Evolutionary conservation across 2,888 invertebrate genomes (phyloP), one percentile per base, ranked within the genome.

Genomic region (Encarsia formosa): DNA sequence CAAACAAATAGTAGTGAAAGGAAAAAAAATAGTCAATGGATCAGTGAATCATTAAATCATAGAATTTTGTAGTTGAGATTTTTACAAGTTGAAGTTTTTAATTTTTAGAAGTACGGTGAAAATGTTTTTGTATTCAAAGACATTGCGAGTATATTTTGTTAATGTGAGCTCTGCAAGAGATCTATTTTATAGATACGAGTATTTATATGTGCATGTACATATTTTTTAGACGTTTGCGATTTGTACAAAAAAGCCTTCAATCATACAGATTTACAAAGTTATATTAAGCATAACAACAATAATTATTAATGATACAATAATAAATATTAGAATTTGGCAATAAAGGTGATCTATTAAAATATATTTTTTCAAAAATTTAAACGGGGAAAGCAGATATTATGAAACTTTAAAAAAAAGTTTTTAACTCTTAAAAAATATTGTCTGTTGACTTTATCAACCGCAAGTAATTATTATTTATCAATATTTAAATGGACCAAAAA

Each of bases 21-120:
- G n/a, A n/a, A n/a, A n/a, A n/a, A n/a, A n/a, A n/a, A n/a, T n/a
- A n/a, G n/a, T n/a, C n/a, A n/a, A n/a, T n/a, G n/a, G n/a, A n/a
- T n/a, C n/a, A n/a, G n/a, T n/a, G n/a, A n/a, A n/a, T n/a, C n/a
- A n/a, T n/a, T n/a, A n/a, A n/a, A n/a, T n/a, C n/a, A n/a, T n/a
- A n/a, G n/a, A n/a, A n/a, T n/a, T n/a, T n/a, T n/a, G n/a, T n/a
- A n/a, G n/a, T n/a, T n/a, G n/a, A n/a, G n/a, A n/a, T n/a, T n/a
- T n/a, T n/a, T n/a, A n/a, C n/a, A n/a, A 34, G 1, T 34, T 34
- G 6, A 26, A 11, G 26, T 58, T 93, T 94, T 75, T 38, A 31
- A 35, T 37, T 8, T 26, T 26, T 11, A 8, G 26, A 26, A 26
- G 11, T 26, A 26, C 26, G 11, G 26, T 26, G 26, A 26, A 26